phyloP scores from a whole-genome alignment of 2,113 vertebrate genomes.

The Gymnarchus niloticus region DNA sequence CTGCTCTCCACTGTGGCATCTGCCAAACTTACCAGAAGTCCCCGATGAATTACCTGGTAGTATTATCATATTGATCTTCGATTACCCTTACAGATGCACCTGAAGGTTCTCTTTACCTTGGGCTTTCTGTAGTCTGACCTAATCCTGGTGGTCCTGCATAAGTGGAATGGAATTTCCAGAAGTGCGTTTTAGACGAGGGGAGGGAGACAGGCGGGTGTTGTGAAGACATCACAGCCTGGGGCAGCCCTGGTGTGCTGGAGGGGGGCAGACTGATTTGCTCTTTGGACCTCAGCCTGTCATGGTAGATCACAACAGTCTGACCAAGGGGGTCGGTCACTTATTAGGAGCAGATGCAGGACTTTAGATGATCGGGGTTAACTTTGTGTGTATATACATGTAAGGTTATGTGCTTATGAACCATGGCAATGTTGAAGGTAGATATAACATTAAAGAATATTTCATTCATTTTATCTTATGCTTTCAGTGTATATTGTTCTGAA shows the following conservation, averaged over 20 bases:
- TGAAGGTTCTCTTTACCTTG: background rate
- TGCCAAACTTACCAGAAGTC: background rate
- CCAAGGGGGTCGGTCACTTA: background rate
- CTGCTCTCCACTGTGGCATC: background rate
- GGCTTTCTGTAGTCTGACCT: background rate
- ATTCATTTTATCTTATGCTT: too few species aligned
- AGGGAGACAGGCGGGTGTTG: background rate
- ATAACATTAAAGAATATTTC: too few species aligned
- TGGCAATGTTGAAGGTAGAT: too few species aligned
- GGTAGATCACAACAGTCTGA: background rate
- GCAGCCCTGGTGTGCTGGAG: background rate
- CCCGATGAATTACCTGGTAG: background rate
- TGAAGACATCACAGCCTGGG: background rate
- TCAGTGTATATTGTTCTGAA: background rate
- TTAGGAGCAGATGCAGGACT: background rate
- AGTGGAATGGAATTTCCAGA: background rate
- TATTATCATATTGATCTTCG: background rate
- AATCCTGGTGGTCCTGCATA: background rate
- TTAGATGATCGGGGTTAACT: background rate
- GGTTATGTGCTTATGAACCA: background rate
- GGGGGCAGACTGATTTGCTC: background rate
- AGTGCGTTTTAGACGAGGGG: background rate
- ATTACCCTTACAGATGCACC: background rate
- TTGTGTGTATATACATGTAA: background rate
- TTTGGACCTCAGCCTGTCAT: background rate